Conservation (phyloP, 2,797 vertebrate species). For the Lagorchestes hirsutus region DNA sequence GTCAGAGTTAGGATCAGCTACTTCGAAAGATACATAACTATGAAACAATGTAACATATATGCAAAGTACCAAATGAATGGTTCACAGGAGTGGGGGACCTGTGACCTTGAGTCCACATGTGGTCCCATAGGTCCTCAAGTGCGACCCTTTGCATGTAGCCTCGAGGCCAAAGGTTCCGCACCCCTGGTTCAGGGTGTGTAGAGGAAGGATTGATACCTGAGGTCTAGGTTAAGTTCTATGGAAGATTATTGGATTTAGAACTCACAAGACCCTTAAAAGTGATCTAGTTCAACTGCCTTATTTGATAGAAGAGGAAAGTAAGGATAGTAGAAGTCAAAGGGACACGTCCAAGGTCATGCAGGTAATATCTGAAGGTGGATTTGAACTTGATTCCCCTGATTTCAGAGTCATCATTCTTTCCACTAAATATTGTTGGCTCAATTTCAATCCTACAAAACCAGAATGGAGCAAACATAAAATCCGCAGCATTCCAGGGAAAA, state of each 20-base stretch:
- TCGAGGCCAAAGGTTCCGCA: too few species aligned
- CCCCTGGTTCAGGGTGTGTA: neutral
- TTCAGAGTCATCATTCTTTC: neutral
- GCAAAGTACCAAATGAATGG: neutral
- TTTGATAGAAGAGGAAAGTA: neutral
- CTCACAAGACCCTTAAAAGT: neutral
- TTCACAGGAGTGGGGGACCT: too few species aligned
- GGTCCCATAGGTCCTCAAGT: too few species aligned
- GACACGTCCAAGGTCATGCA: neutral
- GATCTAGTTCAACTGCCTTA: neutral
- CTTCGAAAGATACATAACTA: neutral
- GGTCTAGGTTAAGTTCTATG: neutral
- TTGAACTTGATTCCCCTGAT: neutral
- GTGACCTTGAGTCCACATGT: too few species aligned
- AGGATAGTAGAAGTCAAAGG: neutral
- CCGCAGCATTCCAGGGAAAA: neutral
- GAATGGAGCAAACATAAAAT: neutral
- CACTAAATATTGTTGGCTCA: neutral
- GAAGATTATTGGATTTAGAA: neutral
- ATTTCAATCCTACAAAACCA: neutral
- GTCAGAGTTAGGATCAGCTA: neutral
- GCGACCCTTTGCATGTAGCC: too few species aligned
- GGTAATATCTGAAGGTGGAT: neutral
- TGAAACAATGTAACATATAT: neutral
- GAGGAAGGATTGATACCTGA: neutral